Evolutionary conservation across 2,797 vertebrate species (phyloP).

Genomic region (Paramormyrops hopkinsi): DNA sequence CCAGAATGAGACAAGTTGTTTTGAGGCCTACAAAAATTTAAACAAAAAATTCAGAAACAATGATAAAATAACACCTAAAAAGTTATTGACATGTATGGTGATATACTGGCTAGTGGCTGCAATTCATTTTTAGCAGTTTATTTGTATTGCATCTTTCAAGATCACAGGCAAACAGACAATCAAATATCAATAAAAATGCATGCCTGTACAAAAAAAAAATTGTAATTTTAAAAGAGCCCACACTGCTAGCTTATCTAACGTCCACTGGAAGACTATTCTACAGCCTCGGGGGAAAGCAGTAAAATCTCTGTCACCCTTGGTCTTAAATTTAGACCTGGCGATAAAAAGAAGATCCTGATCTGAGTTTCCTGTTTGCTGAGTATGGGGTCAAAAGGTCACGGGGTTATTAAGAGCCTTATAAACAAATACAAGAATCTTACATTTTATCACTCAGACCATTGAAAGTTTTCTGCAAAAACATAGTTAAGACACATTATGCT

Average conservation of each 20-base stretch:
- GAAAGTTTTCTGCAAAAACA: neutral
- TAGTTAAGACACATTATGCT: neutral
- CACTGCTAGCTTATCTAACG: neutral
- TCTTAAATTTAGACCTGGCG: neutral
- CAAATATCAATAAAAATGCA: neutral
- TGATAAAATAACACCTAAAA: neutral
- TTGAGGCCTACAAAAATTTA: conserved; percentile 34
- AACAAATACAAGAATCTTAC: neutral
- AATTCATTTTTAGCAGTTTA: neutral
- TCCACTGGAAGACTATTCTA: neutral
- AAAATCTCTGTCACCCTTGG: neutral
- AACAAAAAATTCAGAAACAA: neutral
- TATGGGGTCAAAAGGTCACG: neutral
- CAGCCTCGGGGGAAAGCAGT: neutral
- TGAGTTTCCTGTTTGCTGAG: neutral
- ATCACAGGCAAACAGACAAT: neutral
- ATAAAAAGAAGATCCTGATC: neutral
- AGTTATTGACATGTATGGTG: neutral
- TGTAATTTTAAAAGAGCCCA: neutral
- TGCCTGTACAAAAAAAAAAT: neutral
- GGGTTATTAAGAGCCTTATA: neutral
- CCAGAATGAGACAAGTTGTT: conserved; percentile 46
- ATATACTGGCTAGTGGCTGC: neutral
- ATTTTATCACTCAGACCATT: neutral
- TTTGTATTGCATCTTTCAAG: neutral